phyloP scores from a whole-genome alignment of 2,113 vertebrate species.

The Neolamprologus fasciatus region DNA sequence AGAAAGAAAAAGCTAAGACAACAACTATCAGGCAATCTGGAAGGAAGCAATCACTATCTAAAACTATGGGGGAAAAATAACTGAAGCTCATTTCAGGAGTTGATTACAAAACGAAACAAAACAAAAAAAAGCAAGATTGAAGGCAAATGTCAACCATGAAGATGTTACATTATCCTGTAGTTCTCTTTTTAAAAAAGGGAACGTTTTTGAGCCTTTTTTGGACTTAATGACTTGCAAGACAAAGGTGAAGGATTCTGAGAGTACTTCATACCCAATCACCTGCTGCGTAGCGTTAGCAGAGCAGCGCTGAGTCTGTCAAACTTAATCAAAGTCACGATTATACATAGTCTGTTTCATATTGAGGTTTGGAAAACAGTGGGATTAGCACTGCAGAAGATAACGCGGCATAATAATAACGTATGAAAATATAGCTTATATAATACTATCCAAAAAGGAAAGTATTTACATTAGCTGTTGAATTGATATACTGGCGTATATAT shows the following conservation, averaged over 20 bases:
- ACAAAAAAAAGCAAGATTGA: accelerated
- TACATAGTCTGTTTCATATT: not conserved
- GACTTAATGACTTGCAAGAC: not conserved
- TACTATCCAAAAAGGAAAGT: not conserved
- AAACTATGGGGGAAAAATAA: accelerated
- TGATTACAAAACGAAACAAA: not conserved
- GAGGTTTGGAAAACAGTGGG: not conserved
- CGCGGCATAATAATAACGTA: accelerated
- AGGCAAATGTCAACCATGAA: not conserved
- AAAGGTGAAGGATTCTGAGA: not conserved
- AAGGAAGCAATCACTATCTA: not conserved
- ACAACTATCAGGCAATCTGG: not conserved
- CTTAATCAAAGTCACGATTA: not conserved
- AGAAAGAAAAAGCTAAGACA: not conserved
- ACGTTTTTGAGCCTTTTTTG: accelerated
- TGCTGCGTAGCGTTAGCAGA: not conserved
- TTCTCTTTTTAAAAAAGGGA: accelerated
- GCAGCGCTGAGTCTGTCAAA: not conserved
- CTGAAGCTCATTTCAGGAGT: not conserved
- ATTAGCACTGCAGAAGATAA: not conserved
- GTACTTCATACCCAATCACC: not conserved
- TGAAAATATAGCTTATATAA: not conserved
- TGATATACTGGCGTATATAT: not conserved
- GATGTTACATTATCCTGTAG: not conserved
- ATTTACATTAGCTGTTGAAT: not conserved